These are phyloP conservation scores for Gambelia wislizenii DNA, from an alignment of 2,797 vertebrate species.

Conservation along the genomic window DNA sequence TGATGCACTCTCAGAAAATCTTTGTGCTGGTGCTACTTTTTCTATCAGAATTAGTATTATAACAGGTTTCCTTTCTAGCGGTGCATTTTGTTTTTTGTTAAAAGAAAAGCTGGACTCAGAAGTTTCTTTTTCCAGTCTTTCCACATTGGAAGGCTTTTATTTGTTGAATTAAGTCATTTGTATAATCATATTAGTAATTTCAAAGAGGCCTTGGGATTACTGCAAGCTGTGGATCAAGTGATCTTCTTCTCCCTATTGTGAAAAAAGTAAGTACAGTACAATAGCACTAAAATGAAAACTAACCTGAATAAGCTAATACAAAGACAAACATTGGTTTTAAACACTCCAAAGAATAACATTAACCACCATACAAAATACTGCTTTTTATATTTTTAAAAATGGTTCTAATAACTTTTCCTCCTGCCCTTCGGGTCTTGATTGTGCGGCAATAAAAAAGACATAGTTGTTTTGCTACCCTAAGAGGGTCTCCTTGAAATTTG, in stretches of 20 bases:
- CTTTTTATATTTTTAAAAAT: too few species aligned
- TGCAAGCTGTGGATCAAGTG: slow-evolving; percentile 36
- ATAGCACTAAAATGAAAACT: slow-evolving; percentile 43
- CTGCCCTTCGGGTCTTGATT: too few species aligned
- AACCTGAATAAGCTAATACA: slow-evolving; percentile 21
- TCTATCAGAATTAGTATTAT: slow-evolving; percentile 7
- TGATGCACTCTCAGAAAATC: neutral
- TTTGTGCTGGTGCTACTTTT: neutral
- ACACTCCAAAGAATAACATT: slow-evolving; percentile 40
- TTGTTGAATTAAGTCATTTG: slow-evolving; percentile 1
- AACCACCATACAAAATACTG: neutral
- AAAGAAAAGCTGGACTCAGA: slow-evolving; percentile 16
- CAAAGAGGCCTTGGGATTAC: slow-evolving; percentile 26
- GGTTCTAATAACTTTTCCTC: too few species aligned
- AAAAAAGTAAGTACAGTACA: neutral
- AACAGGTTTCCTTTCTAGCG: neutral
- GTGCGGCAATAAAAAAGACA: too few species aligned
- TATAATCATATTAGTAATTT: slow-evolving; percentile 61
- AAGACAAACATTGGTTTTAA: slow-evolving; percentile 44
- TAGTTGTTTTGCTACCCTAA: too few species aligned
- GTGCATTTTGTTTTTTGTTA: neutral
- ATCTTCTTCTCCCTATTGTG: slow-evolving; percentile 39
- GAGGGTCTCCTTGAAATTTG: too few species aligned
- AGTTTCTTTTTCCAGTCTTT: slow-evolving; percentile 31
- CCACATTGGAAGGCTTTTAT: slow-evolving; percentile 30